A percentile compares a stretch with the other conserved stretches of the same genome.
Evolutionary conservation across 2,797 vertebrate species (phyloP).

Genomic region (Columba guinea): DNA sequence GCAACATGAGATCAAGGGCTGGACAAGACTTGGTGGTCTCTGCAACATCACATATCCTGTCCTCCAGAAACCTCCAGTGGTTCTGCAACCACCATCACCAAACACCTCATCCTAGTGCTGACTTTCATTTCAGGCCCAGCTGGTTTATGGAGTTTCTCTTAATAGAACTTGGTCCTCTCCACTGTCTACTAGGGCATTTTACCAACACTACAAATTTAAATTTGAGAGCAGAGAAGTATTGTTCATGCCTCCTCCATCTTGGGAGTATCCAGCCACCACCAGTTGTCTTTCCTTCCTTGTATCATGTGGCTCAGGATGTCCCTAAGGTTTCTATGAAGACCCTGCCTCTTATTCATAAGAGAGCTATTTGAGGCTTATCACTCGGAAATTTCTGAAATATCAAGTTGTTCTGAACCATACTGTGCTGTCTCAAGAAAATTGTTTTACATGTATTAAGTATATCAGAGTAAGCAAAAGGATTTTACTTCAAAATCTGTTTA

Average conservation of each 20-base stretch:
- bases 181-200: not conserved
- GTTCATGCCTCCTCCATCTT: not conserved
- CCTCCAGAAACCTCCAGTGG: not conserved
- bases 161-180: not conserved
- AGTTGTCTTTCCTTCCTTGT: not conserved
- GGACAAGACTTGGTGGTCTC: not conserved
- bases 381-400: constrained; percentile 40
- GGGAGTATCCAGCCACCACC: not conserved
- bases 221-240: not conserved
- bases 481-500: constrained; percentile 58
- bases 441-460: constrained; percentile 35
- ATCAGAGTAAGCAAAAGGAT: constrained; percentile 24
- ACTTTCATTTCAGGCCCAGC: not conserved
- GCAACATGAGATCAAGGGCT: not conserved
- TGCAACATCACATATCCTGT: not conserved
- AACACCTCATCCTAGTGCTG: not conserved
- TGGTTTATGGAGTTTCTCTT: not conserved
- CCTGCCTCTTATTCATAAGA: not conserved
- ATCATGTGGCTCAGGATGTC: not conserved
- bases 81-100: not conserved
- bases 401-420: constrained; percentile 36
- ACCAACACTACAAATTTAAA: not conserved
- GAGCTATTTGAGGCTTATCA: constrained; percentile 19
- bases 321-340: not conserved
- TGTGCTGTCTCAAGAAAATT: constrained; percentile 38